Evolutionary conservation across 2,888 invertebrate species (phyloP), one percentile per base, ranked within the genome.

Genomic region (Pyrochroa serraticornis): DNA sequence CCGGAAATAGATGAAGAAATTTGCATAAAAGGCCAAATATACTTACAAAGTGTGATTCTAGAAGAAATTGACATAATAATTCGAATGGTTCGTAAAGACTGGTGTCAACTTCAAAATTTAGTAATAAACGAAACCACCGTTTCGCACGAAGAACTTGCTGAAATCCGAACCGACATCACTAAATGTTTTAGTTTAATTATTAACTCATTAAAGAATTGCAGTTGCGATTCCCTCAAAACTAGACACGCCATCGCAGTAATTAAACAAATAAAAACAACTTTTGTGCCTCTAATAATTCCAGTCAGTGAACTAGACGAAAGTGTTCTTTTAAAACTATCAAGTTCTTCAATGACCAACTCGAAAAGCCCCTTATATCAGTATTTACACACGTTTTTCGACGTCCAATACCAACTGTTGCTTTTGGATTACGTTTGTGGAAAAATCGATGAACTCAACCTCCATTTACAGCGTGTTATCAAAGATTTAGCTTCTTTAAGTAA

Each of bases 41-140:
- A 22, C n/a, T 5, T 14, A 1, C 14, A 8, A 6, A 43, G 9
- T 32, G 32, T 22, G 32, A 38, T 7, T 33, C 1, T 38, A 14
- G 71, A 71, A 63, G 71, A 74, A 59, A 58, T 70, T 47, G 58
- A 59, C 36, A 34, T 58, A 31, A 44, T 71, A 14, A 51, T 66
- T 6, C 38, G 64, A 8, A 50, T 66, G 43, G 52, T 68, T 7
- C 60, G 70, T 43, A 69, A 69, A 48, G 63, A 71, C 55, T 76
- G 76, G 74, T 67, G 57, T 55, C 63, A 65, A 41, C 43, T 73
- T 6, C 77, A 77, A 65, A 68, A 67, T 54, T 60, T 71, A 8
- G 62, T 74, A 13, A 59, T 76, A 22, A 62, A 65, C 31, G 68
- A 72, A 38, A 53, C 49, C 13, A 50, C 62, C 36, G 36, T 62